Conservation (phyloP, 2,888 invertebrate species). For the Callyntrura sp. region DNA sequence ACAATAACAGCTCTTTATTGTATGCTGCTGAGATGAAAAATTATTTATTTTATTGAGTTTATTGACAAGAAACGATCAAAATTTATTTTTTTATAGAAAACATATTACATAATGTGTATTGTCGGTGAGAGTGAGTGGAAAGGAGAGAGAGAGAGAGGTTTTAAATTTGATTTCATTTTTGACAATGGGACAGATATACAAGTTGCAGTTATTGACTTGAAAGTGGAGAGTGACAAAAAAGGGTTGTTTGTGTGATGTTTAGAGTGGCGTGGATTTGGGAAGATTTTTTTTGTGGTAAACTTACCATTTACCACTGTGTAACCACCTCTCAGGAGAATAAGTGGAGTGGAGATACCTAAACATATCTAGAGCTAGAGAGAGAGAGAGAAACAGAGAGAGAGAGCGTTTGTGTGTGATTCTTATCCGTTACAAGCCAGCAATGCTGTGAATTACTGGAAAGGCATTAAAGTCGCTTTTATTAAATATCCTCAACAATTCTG, state of each 20-base stretch:
- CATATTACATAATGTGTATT: background rate
- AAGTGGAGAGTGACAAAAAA: slow-evolving; percentile 17
- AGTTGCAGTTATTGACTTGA: slow-evolving; percentile 32
- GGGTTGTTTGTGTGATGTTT: slow-evolving; percentile 56
- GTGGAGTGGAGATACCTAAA: background rate
- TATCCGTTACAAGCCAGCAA: background rate
- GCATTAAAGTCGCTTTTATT: background rate
- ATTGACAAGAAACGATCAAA: slow-evolving; percentile 64
- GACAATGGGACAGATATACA: slow-evolving; percentile 14
- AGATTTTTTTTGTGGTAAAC: background rate
- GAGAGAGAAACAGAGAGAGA: no score
- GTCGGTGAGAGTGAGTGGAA: background rate
- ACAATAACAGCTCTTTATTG: background rate
- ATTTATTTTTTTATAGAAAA: slow-evolving; percentile 29
- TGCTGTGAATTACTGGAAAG: background rate
- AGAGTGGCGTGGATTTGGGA: slow-evolving; percentile 43
- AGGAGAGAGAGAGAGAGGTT: background rate
- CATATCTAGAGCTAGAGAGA: no score
- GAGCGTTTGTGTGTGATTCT: background rate
- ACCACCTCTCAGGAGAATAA: background rate
- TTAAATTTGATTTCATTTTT: slow-evolving; percentile 43
- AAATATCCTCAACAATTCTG: background rate
- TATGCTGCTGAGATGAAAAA: slow-evolving; percentile 24
- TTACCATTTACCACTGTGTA: background rate
- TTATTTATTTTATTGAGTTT: slow-evolving; percentile 44